Conservation (phyloP, 1,140 invertebrate genomes). For the Aphelinus atriplicis region DNA sequence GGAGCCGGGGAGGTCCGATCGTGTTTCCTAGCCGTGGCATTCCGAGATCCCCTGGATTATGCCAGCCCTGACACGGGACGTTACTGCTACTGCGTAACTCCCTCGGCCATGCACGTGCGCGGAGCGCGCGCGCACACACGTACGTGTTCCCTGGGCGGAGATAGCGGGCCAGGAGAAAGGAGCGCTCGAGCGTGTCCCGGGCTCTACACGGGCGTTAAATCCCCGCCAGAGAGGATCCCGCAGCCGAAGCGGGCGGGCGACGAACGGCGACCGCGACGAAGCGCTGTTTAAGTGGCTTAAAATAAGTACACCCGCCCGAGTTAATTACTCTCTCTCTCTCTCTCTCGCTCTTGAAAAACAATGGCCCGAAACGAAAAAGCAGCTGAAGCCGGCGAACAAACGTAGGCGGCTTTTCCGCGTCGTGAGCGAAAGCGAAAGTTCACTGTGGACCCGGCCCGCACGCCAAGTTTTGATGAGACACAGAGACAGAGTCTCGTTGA, state of each 20-base stretch:
- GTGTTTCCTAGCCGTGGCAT: conserved; percentile 59
- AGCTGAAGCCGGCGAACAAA: conserved; percentile 25
- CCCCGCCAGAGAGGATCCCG: conserved; percentile 24
- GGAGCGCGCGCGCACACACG: conserved; percentile 24
- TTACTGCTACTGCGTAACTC: conserved; percentile 46
- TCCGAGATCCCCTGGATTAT: conserved; percentile 59
- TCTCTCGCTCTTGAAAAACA: conserved; percentile 3
- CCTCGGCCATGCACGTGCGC: conserved; percentile 29
- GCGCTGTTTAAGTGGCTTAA: conserved; percentile 50
- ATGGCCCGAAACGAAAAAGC: not conserved
- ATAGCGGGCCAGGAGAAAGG: not conserved
- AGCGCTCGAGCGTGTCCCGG: conserved; percentile 2
- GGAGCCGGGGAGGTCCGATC: conserved; percentile 50
- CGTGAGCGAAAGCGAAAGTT: conserved; percentile 7
- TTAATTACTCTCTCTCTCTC: too few relatives aligned
- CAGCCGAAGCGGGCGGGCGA: conserved; percentile 12
- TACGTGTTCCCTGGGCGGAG: not conserved
- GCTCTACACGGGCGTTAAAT: conserved; percentile 31
- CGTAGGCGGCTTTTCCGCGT: conserved; percentile 11
- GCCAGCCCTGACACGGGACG: conserved; percentile 55
- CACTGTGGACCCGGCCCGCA: too few relatives aligned
- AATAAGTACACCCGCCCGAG: conserved; percentile 42
- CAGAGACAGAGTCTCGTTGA: not conserved
- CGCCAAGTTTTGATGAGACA: conserved; percentile 6
- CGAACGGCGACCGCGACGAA: conserved; percentile 38